phyloP scores from a whole-genome alignment of 1,140 invertebrate genomes.

The Megathymus violae region DNA sequence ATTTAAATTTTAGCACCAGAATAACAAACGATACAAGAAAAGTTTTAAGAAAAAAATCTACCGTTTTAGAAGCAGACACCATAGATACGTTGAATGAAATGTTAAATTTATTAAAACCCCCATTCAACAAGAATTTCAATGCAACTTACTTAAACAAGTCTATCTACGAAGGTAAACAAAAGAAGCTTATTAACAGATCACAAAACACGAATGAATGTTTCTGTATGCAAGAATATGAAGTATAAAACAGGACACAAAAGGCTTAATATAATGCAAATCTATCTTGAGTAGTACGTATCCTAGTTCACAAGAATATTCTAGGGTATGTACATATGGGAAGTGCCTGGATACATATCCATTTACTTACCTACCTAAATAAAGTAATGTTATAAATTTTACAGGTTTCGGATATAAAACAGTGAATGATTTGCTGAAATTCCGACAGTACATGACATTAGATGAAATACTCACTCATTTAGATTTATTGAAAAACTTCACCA shows the following conservation, averaged over 20 bases:
- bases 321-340: slow-evolving; percentile 18
- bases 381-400: slow-evolving; percentile 48
- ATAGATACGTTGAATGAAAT: slow-evolving; percentile 53
- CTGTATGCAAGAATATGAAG: slow-evolving; percentile 33
- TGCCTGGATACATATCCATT: no score
- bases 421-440: slow-evolving; percentile 49
- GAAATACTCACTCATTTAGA: slow-evolving; percentile 66
- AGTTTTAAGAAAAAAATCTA: slow-evolving; percentile 55
- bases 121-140: slow-evolving; percentile 46
- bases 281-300: slow-evolving; percentile 42
- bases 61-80: slow-evolving; percentile 51
- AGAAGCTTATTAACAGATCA: slow-evolving; percentile 53
- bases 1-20: slow-evolving; percentile 69
- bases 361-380: slow-evolving; percentile 14
- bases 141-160: slow-evolving; percentile 53
- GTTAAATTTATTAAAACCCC: slow-evolving; percentile 55
- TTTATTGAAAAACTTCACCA: slow-evolving; percentile 55
- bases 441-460: slow-evolving; percentile 59
- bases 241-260: slow-evolving; percentile 38
- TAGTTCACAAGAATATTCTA: slow-evolving; percentile 15
- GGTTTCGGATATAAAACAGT: slow-evolving; percentile 56
- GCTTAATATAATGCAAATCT: slow-evolving; percentile 47
- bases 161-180: slow-evolving; percentile 66
- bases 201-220: slow-evolving; percentile 45
- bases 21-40: slow-evolving; percentile 66